Percentiles rank a stretch among this genome's conserved stretches.
These are phyloP conservation scores for Grus americana DNA, from an alignment of 2,113 vertebrate species.

Conservation along the genomic window DNA sequence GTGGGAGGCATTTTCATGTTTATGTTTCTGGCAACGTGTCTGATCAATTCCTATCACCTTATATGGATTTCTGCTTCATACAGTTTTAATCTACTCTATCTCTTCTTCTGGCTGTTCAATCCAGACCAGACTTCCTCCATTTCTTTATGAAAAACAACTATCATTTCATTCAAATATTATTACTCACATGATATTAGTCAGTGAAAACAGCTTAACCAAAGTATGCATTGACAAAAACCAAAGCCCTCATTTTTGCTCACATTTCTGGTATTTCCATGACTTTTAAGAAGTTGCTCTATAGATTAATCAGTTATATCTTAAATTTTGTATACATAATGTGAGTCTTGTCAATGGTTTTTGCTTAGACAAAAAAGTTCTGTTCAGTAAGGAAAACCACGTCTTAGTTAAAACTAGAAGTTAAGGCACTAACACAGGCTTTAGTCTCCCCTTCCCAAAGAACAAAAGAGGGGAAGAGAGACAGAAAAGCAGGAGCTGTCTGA, in stretches of 20 bases:
- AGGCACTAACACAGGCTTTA: background rate
- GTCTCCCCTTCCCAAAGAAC: background rate
- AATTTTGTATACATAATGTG: background rate
- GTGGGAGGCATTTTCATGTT: background rate
- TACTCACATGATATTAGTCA: background rate
- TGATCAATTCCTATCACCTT: background rate
- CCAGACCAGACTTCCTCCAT: background rate
- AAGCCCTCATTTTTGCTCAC: background rate
- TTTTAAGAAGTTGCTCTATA: background rate
- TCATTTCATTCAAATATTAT: background rate
- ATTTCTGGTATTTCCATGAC: background rate
- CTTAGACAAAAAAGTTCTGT: background rate
- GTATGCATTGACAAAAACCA: background rate
- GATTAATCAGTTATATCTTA: background rate
- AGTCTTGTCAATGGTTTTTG: background rate
- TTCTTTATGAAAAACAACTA: background rate
- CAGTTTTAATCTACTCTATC: background rate
- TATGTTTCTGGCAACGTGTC: background rate
- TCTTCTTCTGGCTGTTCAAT: background rate
- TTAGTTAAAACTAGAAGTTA: background rate
- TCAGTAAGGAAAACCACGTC: background rate
- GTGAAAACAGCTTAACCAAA: background rate
- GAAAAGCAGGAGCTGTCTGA: background rate
- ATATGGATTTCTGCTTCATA: background rate
- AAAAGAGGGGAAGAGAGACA: background rate